These are phyloP conservation scores for Halcyon malimbica DNA, from an alignment of 2,113 vertebrate species.

Conservation along the genomic window DNA sequence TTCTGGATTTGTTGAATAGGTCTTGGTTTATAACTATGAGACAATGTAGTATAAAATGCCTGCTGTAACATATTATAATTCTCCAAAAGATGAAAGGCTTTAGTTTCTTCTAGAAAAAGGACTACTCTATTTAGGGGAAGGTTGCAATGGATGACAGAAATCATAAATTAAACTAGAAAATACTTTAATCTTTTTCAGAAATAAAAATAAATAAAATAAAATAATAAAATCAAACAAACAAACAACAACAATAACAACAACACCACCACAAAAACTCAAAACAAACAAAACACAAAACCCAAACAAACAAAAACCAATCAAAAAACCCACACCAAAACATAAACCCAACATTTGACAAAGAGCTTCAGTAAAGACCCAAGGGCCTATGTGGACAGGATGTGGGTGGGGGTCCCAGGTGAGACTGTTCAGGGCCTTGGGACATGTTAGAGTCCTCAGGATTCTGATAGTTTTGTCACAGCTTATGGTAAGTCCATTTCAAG, in stretches of 20 bases:
- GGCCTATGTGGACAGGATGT: background rate
- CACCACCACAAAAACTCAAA: too few relatives aligned
- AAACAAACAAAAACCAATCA: too few relatives aligned
- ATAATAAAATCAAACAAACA: too few relatives aligned
- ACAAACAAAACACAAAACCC: too few relatives aligned
- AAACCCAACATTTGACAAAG: background rate
- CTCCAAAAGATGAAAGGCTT: background rate
- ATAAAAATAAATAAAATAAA: background rate
- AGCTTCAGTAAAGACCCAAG: fast-evolving
- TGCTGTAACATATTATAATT: background rate
- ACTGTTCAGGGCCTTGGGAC: background rate
- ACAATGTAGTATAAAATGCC: background rate
- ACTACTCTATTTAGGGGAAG: background rate
- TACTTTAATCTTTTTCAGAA: background rate
- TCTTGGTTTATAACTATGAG: background rate
- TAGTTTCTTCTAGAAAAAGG: background rate
- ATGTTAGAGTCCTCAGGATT: background rate
- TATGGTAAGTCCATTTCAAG: background rate
- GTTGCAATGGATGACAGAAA: background rate
- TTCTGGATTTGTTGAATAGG: background rate
- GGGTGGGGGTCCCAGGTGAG: background rate
- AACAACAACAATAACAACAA: too few relatives aligned
- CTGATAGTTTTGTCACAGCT: background rate
- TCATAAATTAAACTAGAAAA: background rate
- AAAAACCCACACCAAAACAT: too few relatives aligned